Evolutionary conservation across 2,797 vertebrate species (phyloP).

Genomic region (Ispidina picta): DNA sequence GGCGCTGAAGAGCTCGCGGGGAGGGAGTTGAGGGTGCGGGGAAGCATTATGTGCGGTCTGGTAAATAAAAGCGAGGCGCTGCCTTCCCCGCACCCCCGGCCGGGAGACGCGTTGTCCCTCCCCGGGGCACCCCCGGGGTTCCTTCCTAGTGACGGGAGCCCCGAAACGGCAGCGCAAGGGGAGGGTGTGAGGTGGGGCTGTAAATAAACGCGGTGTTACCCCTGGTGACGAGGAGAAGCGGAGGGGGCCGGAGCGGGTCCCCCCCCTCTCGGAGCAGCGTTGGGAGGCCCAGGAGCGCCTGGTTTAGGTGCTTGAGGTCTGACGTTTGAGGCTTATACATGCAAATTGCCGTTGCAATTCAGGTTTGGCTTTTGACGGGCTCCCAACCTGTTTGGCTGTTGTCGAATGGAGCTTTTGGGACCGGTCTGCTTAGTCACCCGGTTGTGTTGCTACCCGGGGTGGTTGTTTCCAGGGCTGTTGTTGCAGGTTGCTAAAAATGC

Average conservation of each 20-base stretch:
- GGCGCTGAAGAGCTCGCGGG: not conserved
- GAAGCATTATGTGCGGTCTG: not conserved
- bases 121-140: no score
- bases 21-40: not conserved
- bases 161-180: no score
- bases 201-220: rapidly evolving
- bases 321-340: not conserved
- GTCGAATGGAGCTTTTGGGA: not conserved
- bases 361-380: not conserved
- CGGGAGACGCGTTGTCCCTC: rapidly evolving
- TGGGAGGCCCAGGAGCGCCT: not conserved
- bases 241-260: not conserved
- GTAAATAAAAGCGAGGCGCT: not conserved
- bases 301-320: not conserved
- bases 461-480: not conserved
- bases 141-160: not conserved
- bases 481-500: not conserved
- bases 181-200: not conserved
- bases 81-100: no score
- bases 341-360: not conserved
- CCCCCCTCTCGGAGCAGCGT: not conserved
- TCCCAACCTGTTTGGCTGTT: not conserved
- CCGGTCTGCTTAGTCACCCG: slow-evolving; percentile 22
- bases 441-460: not conserved
- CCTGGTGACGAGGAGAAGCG: rapidly evolving